These are phyloP conservation scores for Uropsilus gracilis DNA, from an alignment of 2,113 vertebrate species.

Conservation along the genomic window DNA sequence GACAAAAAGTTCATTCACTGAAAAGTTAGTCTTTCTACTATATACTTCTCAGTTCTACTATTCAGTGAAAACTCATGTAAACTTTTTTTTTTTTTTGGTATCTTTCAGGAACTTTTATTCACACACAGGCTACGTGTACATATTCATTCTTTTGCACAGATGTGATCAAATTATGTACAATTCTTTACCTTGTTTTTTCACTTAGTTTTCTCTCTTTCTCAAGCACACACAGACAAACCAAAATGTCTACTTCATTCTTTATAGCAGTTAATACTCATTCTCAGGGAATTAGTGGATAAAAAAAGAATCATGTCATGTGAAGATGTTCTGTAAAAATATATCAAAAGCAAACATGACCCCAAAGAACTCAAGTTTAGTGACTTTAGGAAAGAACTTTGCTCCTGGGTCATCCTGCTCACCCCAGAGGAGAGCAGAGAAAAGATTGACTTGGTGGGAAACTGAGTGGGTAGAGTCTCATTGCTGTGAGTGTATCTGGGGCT, in stretches of 20 bases:
- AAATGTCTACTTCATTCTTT: background rate
- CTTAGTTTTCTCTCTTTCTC: background rate
- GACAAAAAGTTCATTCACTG: background rate
- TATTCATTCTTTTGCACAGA: background rate
- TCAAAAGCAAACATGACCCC: background rate
- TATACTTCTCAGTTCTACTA: background rate
- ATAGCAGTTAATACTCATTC: background rate
- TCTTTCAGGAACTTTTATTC: background rate
- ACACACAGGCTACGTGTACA: background rate
- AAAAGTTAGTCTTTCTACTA: background rate
- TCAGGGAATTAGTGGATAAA: background rate
- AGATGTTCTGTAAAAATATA: background rate
- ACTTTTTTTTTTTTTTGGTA: background rate
- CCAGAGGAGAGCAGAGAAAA: background rate
- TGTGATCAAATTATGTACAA: background rate
- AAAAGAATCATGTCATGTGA: background rate
- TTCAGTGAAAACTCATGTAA: background rate
- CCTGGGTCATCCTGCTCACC: background rate
- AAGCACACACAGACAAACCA: background rate
- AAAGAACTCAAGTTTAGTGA: background rate
- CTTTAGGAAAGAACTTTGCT: background rate
- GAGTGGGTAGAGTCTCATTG: background rate
- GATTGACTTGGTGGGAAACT: accelerated
- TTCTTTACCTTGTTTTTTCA: background rate
- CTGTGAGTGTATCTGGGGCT: background rate